phyloP scores from a whole-genome alignment of 2,797 vertebrate genomes.

The Sebastes hopkinsi region DNA sequence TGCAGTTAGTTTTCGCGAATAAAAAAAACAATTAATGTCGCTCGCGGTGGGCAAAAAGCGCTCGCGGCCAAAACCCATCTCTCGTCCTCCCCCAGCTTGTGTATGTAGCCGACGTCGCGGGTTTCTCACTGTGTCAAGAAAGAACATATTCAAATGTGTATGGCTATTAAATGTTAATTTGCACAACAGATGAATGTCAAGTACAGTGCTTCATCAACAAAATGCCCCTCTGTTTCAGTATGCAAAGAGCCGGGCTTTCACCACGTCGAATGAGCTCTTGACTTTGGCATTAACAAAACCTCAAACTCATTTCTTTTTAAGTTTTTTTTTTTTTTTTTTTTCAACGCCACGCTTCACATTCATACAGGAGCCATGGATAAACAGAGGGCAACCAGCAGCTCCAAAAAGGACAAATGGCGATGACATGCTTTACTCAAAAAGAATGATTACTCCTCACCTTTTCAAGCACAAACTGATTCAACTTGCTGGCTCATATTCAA shows the following conservation, averaged over 20 bases:
- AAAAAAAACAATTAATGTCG: slow-evolving; percentile 74
- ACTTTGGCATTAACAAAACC: slow-evolving; percentile 48
- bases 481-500: background rate
- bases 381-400: background rate
- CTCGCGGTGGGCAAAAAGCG: slow-evolving; percentile 65
- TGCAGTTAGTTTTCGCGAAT: slow-evolving; percentile 54
- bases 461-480: background rate
- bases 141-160: slow-evolving; percentile 77
- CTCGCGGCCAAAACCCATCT: slow-evolving; percentile 73
- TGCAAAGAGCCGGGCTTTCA: slow-evolving; percentile 45
- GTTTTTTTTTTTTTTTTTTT: slow-evolving; percentile 9
- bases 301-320: slow-evolving; percentile 30
- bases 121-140: slow-evolving; percentile 73
- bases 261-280: slow-evolving; percentile 47
- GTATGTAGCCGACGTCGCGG: slow-evolving; percentile 42
- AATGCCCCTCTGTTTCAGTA: slow-evolving; percentile 67
- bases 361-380: background rate
- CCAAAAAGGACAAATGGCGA: background rate
- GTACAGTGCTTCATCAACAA: slow-evolving; percentile 71
- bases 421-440: background rate
- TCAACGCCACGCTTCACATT: background rate
- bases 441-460: background rate
- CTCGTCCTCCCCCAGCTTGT: slow-evolving; percentile 50
- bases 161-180: slow-evolving; percentile 83
- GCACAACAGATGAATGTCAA: slow-evolving; percentile 78